Evolutionary conservation across 2,797 vertebrate genomes (phyloP).

Genomic region (Poecilia velifera): DNA sequence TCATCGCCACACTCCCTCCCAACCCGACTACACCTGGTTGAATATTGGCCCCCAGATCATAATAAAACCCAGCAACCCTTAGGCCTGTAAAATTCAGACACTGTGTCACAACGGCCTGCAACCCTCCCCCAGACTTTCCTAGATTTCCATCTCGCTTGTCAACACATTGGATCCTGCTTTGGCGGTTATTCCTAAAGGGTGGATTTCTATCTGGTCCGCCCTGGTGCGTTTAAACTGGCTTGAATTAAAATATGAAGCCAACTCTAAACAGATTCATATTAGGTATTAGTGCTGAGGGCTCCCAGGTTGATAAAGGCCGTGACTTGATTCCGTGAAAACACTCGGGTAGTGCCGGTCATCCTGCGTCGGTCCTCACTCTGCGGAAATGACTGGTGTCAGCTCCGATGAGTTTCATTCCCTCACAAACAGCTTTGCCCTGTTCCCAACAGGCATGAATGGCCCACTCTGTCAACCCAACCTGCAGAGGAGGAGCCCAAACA

Average conservation of each 20-base stretch:
- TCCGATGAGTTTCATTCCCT: slow-evolving; percentile 50
- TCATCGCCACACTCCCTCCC: slow-evolving; percentile 61
- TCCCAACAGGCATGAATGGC: slow-evolving; percentile 74
- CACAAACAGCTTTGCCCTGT: slow-evolving; percentile 74
- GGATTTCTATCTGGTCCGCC: slow-evolving; percentile 47
- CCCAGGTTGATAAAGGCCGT: neutral
- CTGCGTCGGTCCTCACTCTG: slow-evolving; percentile 44
- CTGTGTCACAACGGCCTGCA: slow-evolving; percentile 21
- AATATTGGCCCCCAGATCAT: slow-evolving; percentile 68
- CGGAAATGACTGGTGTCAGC: slow-evolving; percentile 47
- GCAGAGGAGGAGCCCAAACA: slow-evolving; percentile 47
- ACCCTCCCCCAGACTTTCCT: slow-evolving; percentile 46
- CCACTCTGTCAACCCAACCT: slow-evolving; percentile 56
- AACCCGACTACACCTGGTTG: slow-evolving; percentile 69
- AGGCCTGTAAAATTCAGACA: slow-evolving; percentile 60
- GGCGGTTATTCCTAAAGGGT: slow-evolving; percentile 60
- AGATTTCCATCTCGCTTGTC: slow-evolving; percentile 63
- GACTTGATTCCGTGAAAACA: neutral
- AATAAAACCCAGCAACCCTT: slow-evolving; percentile 58
- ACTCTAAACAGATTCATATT: neutral
- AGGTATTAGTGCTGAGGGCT: neutral
- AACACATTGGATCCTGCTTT: slow-evolving; percentile 46
- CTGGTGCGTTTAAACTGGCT: slow-evolving; percentile 37
- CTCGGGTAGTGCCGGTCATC: neutral
- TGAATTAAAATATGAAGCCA: neutral